A percentile compares a stretch with the other conserved stretches of the same genome.
Evolutionary conservation across 2,113 vertebrate genomes (phyloP).

Genomic region (Rattus norvegicus): GRCr8 NC_086021.1:48907001-48907500

Average conservation of each 20-base stretch:
- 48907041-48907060: constrained; percentile 66
- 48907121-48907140: constrained; percentile 77
- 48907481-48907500: constrained; percentile 76
- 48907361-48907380: constrained; percentile 77
- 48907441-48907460: constrained; percentile 79
- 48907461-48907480: constrained; percentile 79
- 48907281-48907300: constrained; percentile 79
- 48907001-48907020: constrained; percentile 78
- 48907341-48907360: constrained; percentile 73
- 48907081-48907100: constrained; percentile 50
- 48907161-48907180: constrained; percentile 77
- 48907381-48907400: constrained; percentile 76
- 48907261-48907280: constrained; percentile 77
- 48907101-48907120: constrained; percentile 67
- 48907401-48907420: constrained; percentile 71
- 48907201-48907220: constrained; percentile 66
- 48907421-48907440: constrained; percentile 77
- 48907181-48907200: constrained; percentile 76
- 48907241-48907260: constrained; percentile 80
- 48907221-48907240: constrained; percentile 78
- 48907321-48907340: constrained; percentile 77
- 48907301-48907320: constrained; percentile 78
- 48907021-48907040: constrained; percentile 58
- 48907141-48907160: constrained; percentile 70
- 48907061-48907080: constrained; percentile 52